Conservation (phyloP, 2,113 vertebrate species). For the Thamnaconus septentrionalis region DNA sequence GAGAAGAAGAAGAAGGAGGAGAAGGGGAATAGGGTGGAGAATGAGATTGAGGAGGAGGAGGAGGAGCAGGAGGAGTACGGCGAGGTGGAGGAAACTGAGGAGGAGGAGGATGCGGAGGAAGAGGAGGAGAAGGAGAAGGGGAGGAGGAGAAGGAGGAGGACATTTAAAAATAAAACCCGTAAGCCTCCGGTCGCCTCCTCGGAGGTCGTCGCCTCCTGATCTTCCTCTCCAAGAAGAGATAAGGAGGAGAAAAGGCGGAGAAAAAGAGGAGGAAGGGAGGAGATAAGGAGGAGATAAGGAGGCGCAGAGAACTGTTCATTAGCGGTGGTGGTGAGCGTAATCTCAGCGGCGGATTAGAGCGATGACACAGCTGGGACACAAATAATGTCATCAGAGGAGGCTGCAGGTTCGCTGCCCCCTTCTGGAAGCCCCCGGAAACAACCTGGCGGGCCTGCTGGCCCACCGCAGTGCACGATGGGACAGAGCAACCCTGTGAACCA, state of each 20-base stretch:
- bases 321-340: constrained; percentile 51
- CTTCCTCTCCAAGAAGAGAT: constrained; percentile 33
- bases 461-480: constrained; percentile 7
- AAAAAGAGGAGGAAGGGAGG: constrained; percentile 6
- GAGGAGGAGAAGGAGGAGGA: no score
- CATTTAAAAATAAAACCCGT: no score
- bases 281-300: constrained; percentile 27
- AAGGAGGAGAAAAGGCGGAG: constrained; percentile 9
- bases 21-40: no score
- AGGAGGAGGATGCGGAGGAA: no score
- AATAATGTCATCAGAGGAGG: constrained; percentile 59
- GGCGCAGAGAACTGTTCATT: constrained; percentile 46
- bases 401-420: constrained; percentile 23
- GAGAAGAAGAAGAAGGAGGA: no score
- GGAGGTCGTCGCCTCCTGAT: constrained; percentile 38
- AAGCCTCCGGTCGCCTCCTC: neutral
- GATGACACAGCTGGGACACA: constrained; percentile 60
- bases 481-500: no score
- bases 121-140: no score
- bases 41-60: no score
- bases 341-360: constrained; percentile 67
- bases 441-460: constrained; percentile 7
- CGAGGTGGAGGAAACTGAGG: no score
- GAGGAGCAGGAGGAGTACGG: no score
- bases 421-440: constrained; percentile 46